Evolutionary conservation across 2,888 invertebrate species (phyloP), one percentile per base, ranked within the genome.

Genomic region (Alloplasta piceator): DNA sequence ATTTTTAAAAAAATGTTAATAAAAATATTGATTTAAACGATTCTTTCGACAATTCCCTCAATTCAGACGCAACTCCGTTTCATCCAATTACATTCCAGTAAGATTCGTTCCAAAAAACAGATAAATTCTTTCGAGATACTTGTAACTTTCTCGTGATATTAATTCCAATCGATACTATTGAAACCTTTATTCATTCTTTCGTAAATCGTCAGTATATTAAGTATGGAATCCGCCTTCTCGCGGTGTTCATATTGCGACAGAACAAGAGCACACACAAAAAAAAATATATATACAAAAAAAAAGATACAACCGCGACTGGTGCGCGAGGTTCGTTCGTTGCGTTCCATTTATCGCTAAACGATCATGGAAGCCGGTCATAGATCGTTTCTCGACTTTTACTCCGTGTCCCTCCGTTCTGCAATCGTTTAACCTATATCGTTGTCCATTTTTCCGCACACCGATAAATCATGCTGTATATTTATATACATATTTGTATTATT

Each of bases 341-440:
- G 80, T 81, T 81, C 80, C 77, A 81, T 81, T 81, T 81, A 81
- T 70, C 73, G 64, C 73, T 60, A 52, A 77, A 73, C 64, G 73
- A 77, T 73, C 68, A 46, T 58, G 36, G 66, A 58, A 68, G 26
- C 50, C 16, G 39, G 64, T 60, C 68, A 9, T 56, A 64, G 48
- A 73, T 77, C 64, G 55, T 12, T 39, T 77, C 68, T 26, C 39
- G 26, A 66, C 78, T 78, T 46, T 73, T 73, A 41, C 38, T 63
- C 39, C 6, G 14, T 52, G 5, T 63, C 39, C 38, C 48, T 14
- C 36, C 12, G 38, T 38, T 55, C 16, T 26, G 58, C 48, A 12
- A 39, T 9, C 16, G 38, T 60, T 41, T 60, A 6, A 66, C 48
- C 38, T 50, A 41, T 39, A 41, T 58, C 36, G 10, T n/a, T 12